Conservation (phyloP, 2,113 vertebrate species). For the Channa maculata region DNA sequence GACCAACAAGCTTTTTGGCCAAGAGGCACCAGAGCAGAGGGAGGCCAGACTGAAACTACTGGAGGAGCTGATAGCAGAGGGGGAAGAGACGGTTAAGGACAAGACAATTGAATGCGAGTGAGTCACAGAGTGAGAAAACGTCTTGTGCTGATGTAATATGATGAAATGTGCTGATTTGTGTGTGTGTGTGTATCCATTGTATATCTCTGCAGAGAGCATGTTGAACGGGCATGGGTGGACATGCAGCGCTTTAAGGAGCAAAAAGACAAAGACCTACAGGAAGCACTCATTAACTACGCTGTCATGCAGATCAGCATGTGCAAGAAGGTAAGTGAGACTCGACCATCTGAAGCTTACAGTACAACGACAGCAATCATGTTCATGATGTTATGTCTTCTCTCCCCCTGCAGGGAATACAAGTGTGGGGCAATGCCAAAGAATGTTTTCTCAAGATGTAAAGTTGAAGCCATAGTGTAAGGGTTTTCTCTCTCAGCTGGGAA, state of each 20-base stretch:
- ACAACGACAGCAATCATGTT: rapidly evolving
- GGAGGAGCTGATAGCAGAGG: slow-evolving; percentile 93
- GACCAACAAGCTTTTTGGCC: slow-evolving; percentile 97
- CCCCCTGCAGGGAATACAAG: slow-evolving; percentile 90
- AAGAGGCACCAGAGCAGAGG: slow-evolving; percentile 94
- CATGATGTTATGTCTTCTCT: slow-evolving; percentile 5
- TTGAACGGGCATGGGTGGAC: slow-evolving; percentile 90
- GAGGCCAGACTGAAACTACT: slow-evolving; percentile 91
- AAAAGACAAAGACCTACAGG: slow-evolving; percentile 91
- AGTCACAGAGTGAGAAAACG: slow-evolving; percentile 36
- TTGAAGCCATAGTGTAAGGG: neutral
- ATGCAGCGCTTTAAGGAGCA: slow-evolving; percentile 93
- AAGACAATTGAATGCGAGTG: slow-evolving; percentile 93
- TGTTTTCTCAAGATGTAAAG: slow-evolving; percentile 97
- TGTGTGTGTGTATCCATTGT: neutral
- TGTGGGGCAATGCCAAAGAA: slow-evolving; percentile 97
- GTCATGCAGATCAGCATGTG: slow-evolving; percentile 96
- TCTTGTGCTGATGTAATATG: neutral
- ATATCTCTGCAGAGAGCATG: slow-evolving; percentile 85
- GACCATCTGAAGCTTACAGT: neutral
- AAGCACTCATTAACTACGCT: slow-evolving; percentile 91
- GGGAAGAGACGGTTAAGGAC: slow-evolving; percentile 89
- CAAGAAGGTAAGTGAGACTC: slow-evolving; percentile 87
- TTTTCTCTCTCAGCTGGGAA: neutral
- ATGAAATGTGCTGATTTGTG: neutral